Evolutionary conservation across 2,888 invertebrate species (phyloP).

Genomic region (Phaonia tiefii): DNA sequence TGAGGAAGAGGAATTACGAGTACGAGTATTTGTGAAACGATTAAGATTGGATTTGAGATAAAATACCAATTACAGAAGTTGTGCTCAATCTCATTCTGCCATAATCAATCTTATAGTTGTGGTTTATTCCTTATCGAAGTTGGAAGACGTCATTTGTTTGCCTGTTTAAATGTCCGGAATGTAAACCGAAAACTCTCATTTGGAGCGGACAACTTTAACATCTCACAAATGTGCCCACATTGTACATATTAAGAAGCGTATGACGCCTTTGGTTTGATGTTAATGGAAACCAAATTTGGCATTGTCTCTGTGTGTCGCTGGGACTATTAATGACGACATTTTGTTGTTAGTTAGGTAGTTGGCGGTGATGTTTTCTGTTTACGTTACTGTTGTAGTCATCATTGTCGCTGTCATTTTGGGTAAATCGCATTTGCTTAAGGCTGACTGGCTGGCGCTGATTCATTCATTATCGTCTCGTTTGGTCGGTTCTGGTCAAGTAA

Average conservation of each 20-base stretch:
- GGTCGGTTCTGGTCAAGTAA: conserved; percentile 7
- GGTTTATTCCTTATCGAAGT: background rate
- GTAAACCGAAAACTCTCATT: conserved; percentile 6
- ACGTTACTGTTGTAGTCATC: too few relatives aligned
- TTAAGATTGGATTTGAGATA: background rate
- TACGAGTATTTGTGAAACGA: too few relatives aligned
- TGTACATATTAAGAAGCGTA: conserved; percentile 26
- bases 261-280: background rate
- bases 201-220: conserved; percentile 1
- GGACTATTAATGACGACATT: too few relatives aligned
- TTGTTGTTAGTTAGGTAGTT: too few relatives aligned
- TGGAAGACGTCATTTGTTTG: conserved; percentile 12
- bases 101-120: too few relatives aligned
- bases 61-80: background rate
- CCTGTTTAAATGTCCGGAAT: conserved; percentile 14
- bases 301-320: too few relatives aligned
- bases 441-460: conserved; percentile 6
- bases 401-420: background rate
- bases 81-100: background rate
- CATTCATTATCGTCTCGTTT: background rate
- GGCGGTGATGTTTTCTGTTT: too few relatives aligned
- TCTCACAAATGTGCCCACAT: conserved; percentile 17
- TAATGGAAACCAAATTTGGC: conserved; percentile 42
- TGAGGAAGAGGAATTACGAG: background rate
- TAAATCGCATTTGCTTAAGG: conserved; percentile 23